Evolutionary conservation across 2,113 vertebrate genomes (phyloP), one percentile per base, ranked within the genome.

Genomic region (Percina caprodes): DNA sequence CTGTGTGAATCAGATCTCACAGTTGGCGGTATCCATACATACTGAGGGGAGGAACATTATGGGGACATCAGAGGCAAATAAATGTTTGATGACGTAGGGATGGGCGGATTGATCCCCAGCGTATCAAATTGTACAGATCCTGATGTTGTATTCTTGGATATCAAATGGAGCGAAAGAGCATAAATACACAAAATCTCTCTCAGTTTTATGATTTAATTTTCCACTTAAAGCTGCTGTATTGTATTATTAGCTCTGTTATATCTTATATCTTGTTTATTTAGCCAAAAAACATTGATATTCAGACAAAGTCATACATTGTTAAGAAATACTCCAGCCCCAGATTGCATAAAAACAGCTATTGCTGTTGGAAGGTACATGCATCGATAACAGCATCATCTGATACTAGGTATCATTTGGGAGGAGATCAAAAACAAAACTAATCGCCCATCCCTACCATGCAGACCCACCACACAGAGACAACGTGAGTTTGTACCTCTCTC

Each of bases 401-500:
- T 74, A 54, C 59, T 69, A 59, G 33, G 75, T 12, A 65, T 63
- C 5, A 60, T 69, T 42, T 77, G 18, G 62, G 46, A 14, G 48
- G 33, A 70, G 71, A 77, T 83, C 48, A 72, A 72, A 55, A 66
- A 56, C 19, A 51, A 23, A 56, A 62, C 18, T 49, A 12, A 33
- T 77, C 48, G 49, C 87, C 89, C 90, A 90, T 87, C 89, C 88
- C 86, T 74, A 65, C n/a, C 84, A 86, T 75, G 73, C 86, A 91
- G 16, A 87, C 55, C 67, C 60, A 88, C 84, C 60, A 91, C 77
- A 90, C 69, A 86, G 60, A 91, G 13, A 85, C 18, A 6, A 56
- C 15, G 51, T 16, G 33, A 23, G 69, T 59, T 35, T 69, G 74
- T 95, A 95, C 94, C 94, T 94, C 81, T 94, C 93, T 93, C 91